A percentile compares a stretch with the other conserved stretches of the same genome.
phyloP scores from a whole-genome alignment of 2,888 invertebrate species.

The Craniophora ligustri region DNA sequence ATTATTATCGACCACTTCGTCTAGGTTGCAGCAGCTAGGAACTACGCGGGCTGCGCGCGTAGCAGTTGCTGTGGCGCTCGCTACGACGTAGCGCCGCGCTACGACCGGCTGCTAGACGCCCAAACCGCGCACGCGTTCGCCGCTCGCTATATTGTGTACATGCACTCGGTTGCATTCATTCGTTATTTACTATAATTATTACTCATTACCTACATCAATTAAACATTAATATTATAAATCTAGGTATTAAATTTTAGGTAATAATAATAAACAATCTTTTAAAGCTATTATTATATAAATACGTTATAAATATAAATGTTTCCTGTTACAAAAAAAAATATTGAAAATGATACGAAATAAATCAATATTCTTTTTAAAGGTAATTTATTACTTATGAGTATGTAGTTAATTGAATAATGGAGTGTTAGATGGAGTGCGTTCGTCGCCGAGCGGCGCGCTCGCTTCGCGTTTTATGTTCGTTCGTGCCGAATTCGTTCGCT shows the following conservation, averaged over 20 bases:
- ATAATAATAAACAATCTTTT: constrained; percentile 89
- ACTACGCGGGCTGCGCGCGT: constrained; percentile 61
- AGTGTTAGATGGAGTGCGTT: constrained; percentile 83
- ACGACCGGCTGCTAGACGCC: constrained; percentile 57
- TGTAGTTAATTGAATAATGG: constrained; percentile 88
- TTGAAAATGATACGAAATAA: constrained; percentile 88
- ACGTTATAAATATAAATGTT: constrained; percentile 89
- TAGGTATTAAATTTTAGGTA: constrained; percentile 89
- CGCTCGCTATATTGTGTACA: constrained; percentile 72
- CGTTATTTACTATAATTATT: constrained; percentile 86
- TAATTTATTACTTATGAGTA: constrained; percentile 88
- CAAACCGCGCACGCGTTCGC: constrained; percentile 63
- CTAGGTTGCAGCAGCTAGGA: constrained; percentile 70
- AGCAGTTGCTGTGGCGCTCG: constrained; percentile 49
- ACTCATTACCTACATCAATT: constrained; percentile 88
- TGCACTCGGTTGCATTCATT: constrained; percentile 84
- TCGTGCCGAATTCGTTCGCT: constrained; percentile 83
- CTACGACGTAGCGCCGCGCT: constrained; percentile 55
- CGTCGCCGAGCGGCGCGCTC: constrained; percentile 79
- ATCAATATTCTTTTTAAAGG: constrained; percentile 88
- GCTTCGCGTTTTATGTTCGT: constrained; percentile 83
- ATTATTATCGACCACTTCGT: constrained; percentile 78
- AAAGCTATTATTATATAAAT: constrained; percentile 89
- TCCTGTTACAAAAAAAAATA: constrained; percentile 89
- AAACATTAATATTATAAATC: constrained; percentile 88